These are phyloP conservation scores for Mystacides longicornis DNA, from an alignment of 2,888 invertebrate species.

Conservation along the genomic window DNA sequence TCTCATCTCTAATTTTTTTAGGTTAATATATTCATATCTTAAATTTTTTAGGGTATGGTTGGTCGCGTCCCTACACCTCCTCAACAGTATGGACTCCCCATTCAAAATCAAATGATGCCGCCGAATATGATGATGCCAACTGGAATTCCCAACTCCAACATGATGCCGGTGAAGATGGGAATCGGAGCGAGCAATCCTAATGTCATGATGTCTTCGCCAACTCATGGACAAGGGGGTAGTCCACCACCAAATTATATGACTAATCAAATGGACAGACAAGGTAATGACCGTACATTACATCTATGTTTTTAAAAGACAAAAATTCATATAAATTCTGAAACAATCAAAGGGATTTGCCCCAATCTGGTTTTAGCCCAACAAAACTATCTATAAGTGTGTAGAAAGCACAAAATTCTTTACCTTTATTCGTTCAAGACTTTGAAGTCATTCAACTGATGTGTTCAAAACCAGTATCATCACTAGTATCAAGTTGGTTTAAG, in stretches of 20 bases:
- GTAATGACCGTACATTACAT: no score
- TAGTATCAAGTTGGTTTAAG: no score
- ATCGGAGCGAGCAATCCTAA: constrained; percentile 8
- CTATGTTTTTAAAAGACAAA: no score
- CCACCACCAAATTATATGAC: constrained; percentile 39
- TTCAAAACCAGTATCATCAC: no score
- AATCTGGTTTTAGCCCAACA: no score
- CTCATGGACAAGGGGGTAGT: constrained; percentile 28
- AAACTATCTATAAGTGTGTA: no score
- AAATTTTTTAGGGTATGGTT: constrained; percentile 26
- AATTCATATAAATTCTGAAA: no score
- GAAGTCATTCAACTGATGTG: no score
- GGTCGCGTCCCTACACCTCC: constrained; percentile 45
- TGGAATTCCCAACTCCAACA: not conserved
- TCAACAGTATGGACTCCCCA: constrained; percentile 37
- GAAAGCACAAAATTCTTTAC: no score
- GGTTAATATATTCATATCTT: not conserved
- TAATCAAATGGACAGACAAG: constrained; percentile 24
- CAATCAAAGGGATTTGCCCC: no score
- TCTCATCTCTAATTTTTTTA: not conserved
- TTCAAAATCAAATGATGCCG: constrained; percentile 33
- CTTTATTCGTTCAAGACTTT: no score
- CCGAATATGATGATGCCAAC: constrained; percentile 6
- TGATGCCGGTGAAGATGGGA: not conserved
- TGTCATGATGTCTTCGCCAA: constrained; percentile 10